phyloP scores from a whole-genome alignment of 1,140 invertebrate species.

The Caerostris darwini region DNA sequence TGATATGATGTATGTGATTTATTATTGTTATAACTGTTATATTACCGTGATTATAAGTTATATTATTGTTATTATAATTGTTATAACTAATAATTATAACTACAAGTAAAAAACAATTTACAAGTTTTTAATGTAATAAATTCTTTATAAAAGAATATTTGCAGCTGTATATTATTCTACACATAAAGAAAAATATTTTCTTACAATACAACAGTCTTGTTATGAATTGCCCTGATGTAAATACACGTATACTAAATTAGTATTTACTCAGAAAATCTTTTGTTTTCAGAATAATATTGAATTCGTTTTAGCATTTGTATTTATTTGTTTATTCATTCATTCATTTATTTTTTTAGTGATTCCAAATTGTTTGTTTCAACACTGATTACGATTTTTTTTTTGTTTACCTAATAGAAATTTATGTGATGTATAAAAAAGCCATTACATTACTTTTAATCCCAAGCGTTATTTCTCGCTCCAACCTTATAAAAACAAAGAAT shows the following conservation, averaged over 20 bases:
- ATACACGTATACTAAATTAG: neutral
- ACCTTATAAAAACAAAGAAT: slow-evolving; percentile 14
- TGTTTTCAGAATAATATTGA: too few species aligned
- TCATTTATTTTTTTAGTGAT: neutral
- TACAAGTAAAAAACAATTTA: too few species aligned
- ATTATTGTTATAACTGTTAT: too few species aligned
- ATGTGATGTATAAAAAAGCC: slow-evolving; percentile 69
- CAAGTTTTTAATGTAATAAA: neutral
- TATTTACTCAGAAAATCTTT: neutral
- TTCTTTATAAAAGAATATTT: neutral
- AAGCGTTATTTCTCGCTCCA: neutral
- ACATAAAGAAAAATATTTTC: neutral
- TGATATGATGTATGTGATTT: too few species aligned
- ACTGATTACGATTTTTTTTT: slow-evolving; percentile 15
- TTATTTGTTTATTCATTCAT: neutral
- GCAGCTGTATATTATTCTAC: neutral
- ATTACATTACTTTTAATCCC: slow-evolving; percentile 68
- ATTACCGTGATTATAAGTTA: too few species aligned
- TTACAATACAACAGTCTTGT: neutral
- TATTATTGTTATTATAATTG: too few species aligned
- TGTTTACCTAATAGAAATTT: slow-evolving; percentile 46
- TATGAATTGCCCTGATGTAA: neutral
- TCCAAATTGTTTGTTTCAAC: slow-evolving; percentile 3
- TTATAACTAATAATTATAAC: too few species aligned
- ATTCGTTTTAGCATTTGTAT: neutral